phyloP scores from a whole-genome alignment of 2,113 vertebrate species.

The Thalassarche chlororhynchos region DNA sequence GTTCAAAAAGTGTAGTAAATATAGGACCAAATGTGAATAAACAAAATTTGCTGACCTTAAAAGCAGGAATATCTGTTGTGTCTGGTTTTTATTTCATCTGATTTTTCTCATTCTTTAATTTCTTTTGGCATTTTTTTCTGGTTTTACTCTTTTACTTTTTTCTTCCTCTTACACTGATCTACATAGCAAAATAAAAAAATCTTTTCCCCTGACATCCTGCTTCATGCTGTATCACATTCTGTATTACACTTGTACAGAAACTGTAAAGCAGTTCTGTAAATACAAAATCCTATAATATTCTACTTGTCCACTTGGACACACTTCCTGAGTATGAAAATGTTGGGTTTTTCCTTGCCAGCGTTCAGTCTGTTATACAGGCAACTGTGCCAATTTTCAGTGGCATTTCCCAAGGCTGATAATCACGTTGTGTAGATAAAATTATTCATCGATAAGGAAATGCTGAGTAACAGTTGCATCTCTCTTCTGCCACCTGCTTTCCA shows the following conservation, averaged over 20 bases:
- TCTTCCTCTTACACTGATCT: not conserved
- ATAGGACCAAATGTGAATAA: not conserved
- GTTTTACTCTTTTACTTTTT: not conserved
- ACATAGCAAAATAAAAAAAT: not conserved
- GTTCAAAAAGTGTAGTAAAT: not conserved
- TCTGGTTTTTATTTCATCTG: not conserved
- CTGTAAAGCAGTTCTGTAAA: not conserved
- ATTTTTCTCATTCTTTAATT: not conserved
- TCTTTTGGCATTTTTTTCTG: not conserved
- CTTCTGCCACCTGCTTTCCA: not conserved
- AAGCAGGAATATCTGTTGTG: not conserved
- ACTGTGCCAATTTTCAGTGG: rapidly evolving
- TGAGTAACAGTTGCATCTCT: not conserved
- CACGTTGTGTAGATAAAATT: not conserved
- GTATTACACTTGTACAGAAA: not conserved
- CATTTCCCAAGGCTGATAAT: not conserved
- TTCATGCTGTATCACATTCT: not conserved
- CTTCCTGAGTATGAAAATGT: not conserved
- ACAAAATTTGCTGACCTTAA: not conserved
- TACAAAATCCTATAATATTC: not conserved
- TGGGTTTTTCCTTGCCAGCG: not conserved
- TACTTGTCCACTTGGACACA: not conserved
- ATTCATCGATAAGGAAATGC: not conserved
- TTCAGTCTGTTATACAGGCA: not conserved
- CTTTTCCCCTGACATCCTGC: not conserved